A percentile compares a stretch with the other conserved stretches of the same genome.
Evolutionary conservation across 1,140 invertebrate species (phyloP).

Genomic region (Gonatopus flavifemur): DNA sequence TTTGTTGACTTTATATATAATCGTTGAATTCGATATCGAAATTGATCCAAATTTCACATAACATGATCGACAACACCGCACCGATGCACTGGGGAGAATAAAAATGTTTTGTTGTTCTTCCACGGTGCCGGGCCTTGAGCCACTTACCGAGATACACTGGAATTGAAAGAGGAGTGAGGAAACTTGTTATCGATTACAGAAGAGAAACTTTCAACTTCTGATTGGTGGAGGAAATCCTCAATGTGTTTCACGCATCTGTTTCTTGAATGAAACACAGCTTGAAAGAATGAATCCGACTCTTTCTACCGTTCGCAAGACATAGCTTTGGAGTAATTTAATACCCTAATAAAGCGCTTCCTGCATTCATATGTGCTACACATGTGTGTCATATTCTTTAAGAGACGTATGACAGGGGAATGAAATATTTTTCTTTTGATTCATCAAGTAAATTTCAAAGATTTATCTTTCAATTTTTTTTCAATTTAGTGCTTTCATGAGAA

Average conservation of each 20-base stretch:
- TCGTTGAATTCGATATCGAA: background rate
- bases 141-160: slow-evolving; percentile 34
- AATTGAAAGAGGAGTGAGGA: slow-evolving; percentile 11
- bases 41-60: background rate
- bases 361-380: slow-evolving; percentile 35
- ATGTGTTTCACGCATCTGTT: slow-evolving; percentile 27
- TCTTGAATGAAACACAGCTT: slow-evolving; percentile 12
- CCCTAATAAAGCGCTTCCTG: slow-evolving; percentile 50
- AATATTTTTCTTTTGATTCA: too few relatives aligned
- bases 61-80: background rate
- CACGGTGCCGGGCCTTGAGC: slow-evolving; percentile 40
- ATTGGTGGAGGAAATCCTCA: slow-evolving; percentile 32
- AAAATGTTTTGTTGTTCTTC: too few relatives aligned
- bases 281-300: slow-evolving; percentile 1
- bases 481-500: too few relatives aligned
- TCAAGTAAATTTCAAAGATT: too few relatives aligned
- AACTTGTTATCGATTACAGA: slow-evolving; percentile 37
- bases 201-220: slow-evolving; percentile 32
- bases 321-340: slow-evolving; percentile 26
- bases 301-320: background rate
- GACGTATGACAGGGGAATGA: too few relatives aligned
- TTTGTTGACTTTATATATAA: background rate
- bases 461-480: too few relatives aligned
- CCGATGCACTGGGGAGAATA: too few relatives aligned
- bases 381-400: slow-evolving; percentile 20